Evolutionary conservation across 37 sponge, comb jelly and placozoan species (phyloP), one percentile per base, ranked within the genome.

Genomic region (Spongia lamella): DNA sequence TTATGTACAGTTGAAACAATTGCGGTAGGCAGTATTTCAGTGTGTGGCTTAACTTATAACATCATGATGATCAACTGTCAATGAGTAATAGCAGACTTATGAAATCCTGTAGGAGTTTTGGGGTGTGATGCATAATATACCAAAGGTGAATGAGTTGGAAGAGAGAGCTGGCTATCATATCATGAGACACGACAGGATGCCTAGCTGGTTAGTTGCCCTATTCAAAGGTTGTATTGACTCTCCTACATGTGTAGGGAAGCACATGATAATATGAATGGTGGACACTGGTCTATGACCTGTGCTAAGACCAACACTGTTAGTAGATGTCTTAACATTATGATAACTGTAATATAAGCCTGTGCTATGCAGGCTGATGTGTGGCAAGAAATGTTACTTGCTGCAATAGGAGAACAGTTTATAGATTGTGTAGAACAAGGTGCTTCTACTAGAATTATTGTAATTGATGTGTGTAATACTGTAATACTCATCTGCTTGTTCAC

Each of bases 331-430:
- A 33, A 9, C 24, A 19, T 2, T 7, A 2, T 2, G 39, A 29
- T 38, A 7, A 15, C 9, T 21, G 0, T 27, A 53, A 58, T 29
- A n/a, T n/a, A n/a, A 25, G 25, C 6, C 57, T 40, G 49, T 20
- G 38, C 39, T 20, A 3, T 20, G 1, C 61, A 88, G 88, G 61
- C 17, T 22, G 40, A 52, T 56, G 70, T 83, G 15, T 88, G 89
- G 89, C 72, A 65, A 43, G 89, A 88, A 53, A 21, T 88, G 13
- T 25, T 88, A 24, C 57, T 88, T 61, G 89, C 89, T 15, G 74
- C 89, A 9, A 53, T 88, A 29, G 89, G 89, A 49, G 89, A 88
- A 61, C 89, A 88, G 79, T 73, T 88, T 35, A 53, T 70, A 39
- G 76, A 73, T 16, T 65, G 74, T 29, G 56, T 83, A 38, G 73